Base-by-base conservation (phyloP, 2,113 vertebrate genomes). In the Osmerus mordax region DNA sequence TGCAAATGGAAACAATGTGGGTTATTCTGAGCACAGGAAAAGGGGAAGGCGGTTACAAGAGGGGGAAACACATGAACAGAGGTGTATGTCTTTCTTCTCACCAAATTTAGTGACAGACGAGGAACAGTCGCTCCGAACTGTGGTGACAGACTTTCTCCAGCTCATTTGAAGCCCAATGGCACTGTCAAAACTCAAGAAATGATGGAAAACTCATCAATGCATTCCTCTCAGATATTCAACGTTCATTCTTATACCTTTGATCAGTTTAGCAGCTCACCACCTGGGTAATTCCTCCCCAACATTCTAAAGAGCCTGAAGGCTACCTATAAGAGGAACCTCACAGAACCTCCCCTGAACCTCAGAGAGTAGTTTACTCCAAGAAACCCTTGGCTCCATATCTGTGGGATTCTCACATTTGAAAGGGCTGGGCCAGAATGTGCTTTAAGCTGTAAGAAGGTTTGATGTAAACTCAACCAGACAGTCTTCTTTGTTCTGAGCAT, bases 141-240 rank as follows among this genome's bases (percentile, higher is more conserved):
- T 90, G 86, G 66, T 92, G 69, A 89, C 86, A 66, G 88, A 87
- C 65, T 78, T 90, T 47, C 29, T 81, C 71, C 90, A 81, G 55
- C 71, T 86, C 94, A 96, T 94, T 18, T 95, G 94, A 54, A 99
- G 92, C 47, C 97, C 96, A 67, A 96, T 77, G 67, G 88, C 89
- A 47, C 92, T 91, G 84, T 94, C 92, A 89, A 97, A 98, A 78
- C 97, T 99, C 77, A 63, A 56, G 29, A 5, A 19, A 41, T 9
- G 21, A 70, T 70, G 19, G n/a, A 62, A 62, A 12, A 80, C 53
- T 15, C 12, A 53, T 72, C 53, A 65, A 68, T 74, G 7, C 70
- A 65, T 70, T 67, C 18, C 28, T 25, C 41, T 73, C 62, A 69
- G 62, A 68, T 21, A 32, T 53, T 55, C 29, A 19, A 63, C 21